Conservation (phyloP, 2,888 invertebrate species). For the Dicyrtomina minuta region DNA sequence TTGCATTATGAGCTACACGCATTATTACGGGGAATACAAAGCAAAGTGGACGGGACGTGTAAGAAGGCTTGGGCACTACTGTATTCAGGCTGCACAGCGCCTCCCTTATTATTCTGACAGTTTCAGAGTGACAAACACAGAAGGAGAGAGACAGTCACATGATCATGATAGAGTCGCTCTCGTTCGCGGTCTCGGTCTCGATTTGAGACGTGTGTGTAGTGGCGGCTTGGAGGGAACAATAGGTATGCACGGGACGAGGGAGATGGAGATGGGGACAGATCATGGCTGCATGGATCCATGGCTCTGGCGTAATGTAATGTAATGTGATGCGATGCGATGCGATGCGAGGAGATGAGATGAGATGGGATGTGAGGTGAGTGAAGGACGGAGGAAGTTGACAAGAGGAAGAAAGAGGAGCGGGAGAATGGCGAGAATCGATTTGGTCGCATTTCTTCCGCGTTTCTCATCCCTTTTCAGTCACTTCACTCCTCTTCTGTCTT, state of each 20-base stretch:
- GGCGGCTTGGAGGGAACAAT: neutral
- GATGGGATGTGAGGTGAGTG: neutral
- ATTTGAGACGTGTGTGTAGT: neutral
- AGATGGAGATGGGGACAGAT: neutral
- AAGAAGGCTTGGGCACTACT: too few species aligned
- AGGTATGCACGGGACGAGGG: neutral
- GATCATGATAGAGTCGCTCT: too few species aligned
- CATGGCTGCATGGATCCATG: neutral
- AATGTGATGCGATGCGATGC: neutral
- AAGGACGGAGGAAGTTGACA: slow-evolving; percentile 2
- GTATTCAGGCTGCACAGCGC: too few species aligned
- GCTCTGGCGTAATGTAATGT: too few species aligned
- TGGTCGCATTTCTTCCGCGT: slow-evolving; percentile 7
- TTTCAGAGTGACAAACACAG: too few species aligned
- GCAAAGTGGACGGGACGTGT: too few species aligned
- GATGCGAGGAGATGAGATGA: neutral
- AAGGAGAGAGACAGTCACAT: too few species aligned
- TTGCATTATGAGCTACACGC: too few species aligned
- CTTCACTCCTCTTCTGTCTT: neutral
- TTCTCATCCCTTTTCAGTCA: slow-evolving; percentile 2
- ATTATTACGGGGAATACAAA: too few species aligned
- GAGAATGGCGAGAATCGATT: slow-evolving; percentile 19
- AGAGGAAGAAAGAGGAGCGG: slow-evolving; percentile 6
- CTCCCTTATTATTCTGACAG: too few species aligned
- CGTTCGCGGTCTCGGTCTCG: neutral